A percentile compares a stretch with the other conserved stretches of the same genome.
phyloP scores from a whole-genome alignment of 2,797 vertebrate species.

The Hylomyscus alleni region DNA sequence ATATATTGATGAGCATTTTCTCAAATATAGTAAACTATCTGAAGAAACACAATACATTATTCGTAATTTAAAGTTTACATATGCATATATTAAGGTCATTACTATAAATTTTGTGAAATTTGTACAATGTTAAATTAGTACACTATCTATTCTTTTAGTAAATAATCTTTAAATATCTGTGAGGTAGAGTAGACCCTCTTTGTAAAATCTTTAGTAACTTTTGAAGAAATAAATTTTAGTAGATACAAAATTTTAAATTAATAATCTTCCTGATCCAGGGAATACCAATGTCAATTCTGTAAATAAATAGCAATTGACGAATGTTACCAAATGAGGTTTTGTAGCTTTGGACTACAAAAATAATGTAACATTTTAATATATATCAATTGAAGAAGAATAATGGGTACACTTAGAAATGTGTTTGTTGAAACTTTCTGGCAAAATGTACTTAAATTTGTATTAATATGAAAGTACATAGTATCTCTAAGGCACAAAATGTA shows the following conservation, averaged over 20 bases:
- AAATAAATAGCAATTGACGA: constrained; percentile 9
- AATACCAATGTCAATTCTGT: not conserved
- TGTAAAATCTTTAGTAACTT: not conserved
- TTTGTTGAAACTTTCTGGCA: not conserved
- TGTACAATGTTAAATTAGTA: not conserved
- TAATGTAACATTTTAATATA: not conserved
- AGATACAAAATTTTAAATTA: not conserved
- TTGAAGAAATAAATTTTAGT: not conserved
- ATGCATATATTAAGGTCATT: not conserved
- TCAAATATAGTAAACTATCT: constrained; percentile 25
- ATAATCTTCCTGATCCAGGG: not conserved
- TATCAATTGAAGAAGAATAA: constrained; percentile 2
- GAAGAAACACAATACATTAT: not conserved
- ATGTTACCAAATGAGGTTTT: not conserved
- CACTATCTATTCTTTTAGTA: not conserved
- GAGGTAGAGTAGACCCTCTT: fast-evolving
- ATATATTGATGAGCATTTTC: not conserved
- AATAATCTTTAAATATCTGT: not conserved
- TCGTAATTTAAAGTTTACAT: constrained; percentile 30
- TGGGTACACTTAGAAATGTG: not conserved
- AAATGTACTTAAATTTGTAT: not conserved
- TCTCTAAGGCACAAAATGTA: not conserved
- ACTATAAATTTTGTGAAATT: not conserved
- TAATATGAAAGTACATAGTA: not conserved
- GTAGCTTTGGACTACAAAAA: not conserved